Evolutionary conservation across 2,888 invertebrate genomes (phyloP).

Genomic region (Andrena dorsata): DNA sequence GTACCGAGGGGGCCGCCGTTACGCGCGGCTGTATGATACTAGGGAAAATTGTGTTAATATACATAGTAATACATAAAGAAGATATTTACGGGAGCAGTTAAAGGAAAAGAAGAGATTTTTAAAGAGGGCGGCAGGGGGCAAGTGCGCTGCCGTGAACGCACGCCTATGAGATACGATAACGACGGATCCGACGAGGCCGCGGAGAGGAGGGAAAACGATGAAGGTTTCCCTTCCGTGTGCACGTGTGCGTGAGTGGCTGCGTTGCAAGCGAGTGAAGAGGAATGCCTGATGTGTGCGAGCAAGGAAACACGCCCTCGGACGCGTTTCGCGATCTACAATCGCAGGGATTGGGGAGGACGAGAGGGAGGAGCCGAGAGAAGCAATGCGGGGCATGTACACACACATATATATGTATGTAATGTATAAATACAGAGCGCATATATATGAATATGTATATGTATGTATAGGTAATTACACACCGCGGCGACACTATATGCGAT

Average conservation of each 20-base stretch:
- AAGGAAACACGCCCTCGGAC: constrained; percentile 33
- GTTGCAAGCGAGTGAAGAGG: constrained; percentile 26
- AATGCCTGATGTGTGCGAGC: constrained; percentile 42
- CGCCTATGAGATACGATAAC: constrained; percentile 59
- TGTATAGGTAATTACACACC: constrained; percentile 81
- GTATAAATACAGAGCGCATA: constrained; percentile 78
- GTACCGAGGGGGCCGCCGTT: constrained; percentile 68
- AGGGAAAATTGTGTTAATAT: constrained; percentile 80
- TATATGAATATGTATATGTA: constrained; percentile 81
- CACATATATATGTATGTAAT: constrained; percentile 81
- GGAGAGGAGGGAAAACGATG: constrained; percentile 15
- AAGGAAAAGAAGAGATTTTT: constrained; percentile 28
- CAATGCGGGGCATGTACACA: constrained; percentile 76
- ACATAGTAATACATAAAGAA: constrained; percentile 66
- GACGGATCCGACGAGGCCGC: constrained; percentile 52
- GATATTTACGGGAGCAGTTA: constrained; percentile 66
- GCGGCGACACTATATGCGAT: constrained; percentile 74
- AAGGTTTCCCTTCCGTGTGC: constrained; percentile 19
- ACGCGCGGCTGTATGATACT: constrained; percentile 81
- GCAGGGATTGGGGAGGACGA: not conserved
- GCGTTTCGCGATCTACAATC: constrained; percentile 5
- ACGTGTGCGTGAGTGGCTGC: constrained; percentile 37
- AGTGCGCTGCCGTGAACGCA: constrained; percentile 49
- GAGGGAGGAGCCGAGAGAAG: constrained; percentile 8
- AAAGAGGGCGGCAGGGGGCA: not conserved